These are phyloP conservation scores for Botia almorhae DNA, from an alignment of 2,797 vertebrate genomes.

Conservation along the genomic window DNA sequence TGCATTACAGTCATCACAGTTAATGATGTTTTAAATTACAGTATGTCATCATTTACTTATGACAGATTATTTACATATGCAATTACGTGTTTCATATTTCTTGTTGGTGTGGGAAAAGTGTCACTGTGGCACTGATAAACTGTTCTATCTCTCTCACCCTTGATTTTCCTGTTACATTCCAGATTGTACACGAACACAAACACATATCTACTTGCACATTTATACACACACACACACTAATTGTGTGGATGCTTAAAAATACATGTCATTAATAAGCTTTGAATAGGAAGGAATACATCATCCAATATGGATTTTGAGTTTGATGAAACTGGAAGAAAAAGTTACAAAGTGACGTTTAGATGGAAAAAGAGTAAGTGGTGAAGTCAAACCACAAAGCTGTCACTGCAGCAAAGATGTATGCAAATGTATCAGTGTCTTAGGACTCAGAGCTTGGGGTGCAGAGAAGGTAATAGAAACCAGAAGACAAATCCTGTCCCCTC, in stretches of 20 bases:
- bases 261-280: neutral
- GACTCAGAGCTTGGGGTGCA: neutral
- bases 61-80: too few species aligned
- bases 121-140: too few species aligned
- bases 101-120: too few species aligned
- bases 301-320: neutral
- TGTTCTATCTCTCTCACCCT: too few species aligned
- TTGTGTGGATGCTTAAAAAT: neutral
- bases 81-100: too few species aligned
- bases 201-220: neutral
- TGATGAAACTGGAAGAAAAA: neutral
- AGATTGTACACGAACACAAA: too few species aligned
- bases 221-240: neutral
- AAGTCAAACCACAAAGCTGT: neutral
- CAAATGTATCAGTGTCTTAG: neutral
- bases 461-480: slow-evolving; percentile 59
- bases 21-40: too few species aligned
- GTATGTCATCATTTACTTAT: too few species aligned
- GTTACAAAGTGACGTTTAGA: neutral
- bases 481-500: slow-evolving; percentile 6
- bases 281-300: neutral
- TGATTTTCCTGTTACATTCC: too few species aligned
- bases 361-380: neutral
- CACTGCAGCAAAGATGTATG: neutral
- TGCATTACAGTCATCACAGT: too few species aligned